Evolutionary conservation across 2,888 invertebrate species (phyloP), one percentile per base, ranked within the genome.

Genomic region (Nudaria mundana): DNA sequence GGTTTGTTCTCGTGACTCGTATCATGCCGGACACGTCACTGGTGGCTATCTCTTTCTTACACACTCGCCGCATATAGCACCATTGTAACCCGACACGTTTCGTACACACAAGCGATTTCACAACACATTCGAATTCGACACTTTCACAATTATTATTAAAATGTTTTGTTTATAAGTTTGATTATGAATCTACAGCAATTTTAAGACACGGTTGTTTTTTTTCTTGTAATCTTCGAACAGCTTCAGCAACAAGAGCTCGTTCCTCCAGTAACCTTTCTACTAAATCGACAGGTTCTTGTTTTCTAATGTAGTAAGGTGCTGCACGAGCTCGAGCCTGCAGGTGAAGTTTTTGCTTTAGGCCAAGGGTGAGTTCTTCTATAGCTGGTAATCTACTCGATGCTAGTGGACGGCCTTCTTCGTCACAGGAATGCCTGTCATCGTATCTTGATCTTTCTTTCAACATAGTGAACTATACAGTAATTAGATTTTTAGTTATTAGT

Each of bases 81-180:
- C 88, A 87, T 86, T 88, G 88, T 87, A 88, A 88, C 76, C 86
- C 83, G 88, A 88, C 85, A 88, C 87, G 87, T 81, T 83, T 87
- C 81, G 74, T 82, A 80, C 77, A 84, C 88, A 86, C 86, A 83
- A 81, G 80, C 84, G 82, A 88, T 88, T 88, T 88, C 88, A 88
- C 88, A 88, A 88, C 86, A 86, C 79, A 73, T 76, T 83, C 78
- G 76, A 82, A 73, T 76, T 83, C 78, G 76, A 82, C 85, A 88
- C 88, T 88, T 88, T 88, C 88, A 89, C 88, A 87, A n/a, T n/a
- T n/a, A n/a, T n/a, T n/a, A 78, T 71, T 83, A 82, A 83, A 87
- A 84, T 81, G 81, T 86, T 81, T 84, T 83, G 78, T 81, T 82
- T 76, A 73, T 76, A 78, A 81, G 8, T 20, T n/a, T n/a, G n/a